Evolutionary conservation across 2,888 invertebrate genomes (phyloP).

Genomic region (Cheilosia soror): DNA sequence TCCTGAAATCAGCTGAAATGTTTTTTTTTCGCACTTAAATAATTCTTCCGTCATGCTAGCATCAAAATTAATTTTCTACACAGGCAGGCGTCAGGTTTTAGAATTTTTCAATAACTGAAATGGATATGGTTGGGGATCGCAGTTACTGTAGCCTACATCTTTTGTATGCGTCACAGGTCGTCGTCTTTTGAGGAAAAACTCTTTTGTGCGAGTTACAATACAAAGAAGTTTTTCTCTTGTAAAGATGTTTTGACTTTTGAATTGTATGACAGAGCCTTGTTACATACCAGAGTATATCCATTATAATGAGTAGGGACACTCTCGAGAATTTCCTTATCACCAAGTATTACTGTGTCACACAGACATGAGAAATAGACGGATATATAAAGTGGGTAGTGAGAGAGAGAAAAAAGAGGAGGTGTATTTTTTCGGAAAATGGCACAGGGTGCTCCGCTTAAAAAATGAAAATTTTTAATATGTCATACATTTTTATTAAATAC

Average conservation of each 20-base stretch:
- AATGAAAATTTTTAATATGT: too few species aligned
- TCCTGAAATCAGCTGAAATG: background rate
- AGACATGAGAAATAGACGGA: too few species aligned
- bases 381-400: too few species aligned
- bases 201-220: conserved; percentile 10
- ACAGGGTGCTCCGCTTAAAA: too few species aligned
- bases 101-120: conserved; percentile 22
- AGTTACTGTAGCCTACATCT: conserved; percentile 22
- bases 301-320: too few species aligned
- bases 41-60: conserved; percentile 6
- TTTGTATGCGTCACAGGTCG: conserved; percentile 11
- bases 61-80: background rate
- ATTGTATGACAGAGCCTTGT: background rate
- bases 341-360: too few species aligned
- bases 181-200: background rate
- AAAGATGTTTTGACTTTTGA: background rate
- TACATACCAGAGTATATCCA: too few species aligned
- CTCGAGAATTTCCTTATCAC: too few species aligned
- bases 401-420: too few species aligned
- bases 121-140: conserved; percentile 2
- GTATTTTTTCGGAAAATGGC: too few species aligned
- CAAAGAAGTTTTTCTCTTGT: background rate
- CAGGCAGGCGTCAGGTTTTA: conserved; percentile 7
- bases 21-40: background rate
- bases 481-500: too few species aligned